These are phyloP conservation scores for Bembecia ichneumoniformis DNA, from an alignment of 2,888 invertebrate species.

Conservation along the genomic window DNA sequence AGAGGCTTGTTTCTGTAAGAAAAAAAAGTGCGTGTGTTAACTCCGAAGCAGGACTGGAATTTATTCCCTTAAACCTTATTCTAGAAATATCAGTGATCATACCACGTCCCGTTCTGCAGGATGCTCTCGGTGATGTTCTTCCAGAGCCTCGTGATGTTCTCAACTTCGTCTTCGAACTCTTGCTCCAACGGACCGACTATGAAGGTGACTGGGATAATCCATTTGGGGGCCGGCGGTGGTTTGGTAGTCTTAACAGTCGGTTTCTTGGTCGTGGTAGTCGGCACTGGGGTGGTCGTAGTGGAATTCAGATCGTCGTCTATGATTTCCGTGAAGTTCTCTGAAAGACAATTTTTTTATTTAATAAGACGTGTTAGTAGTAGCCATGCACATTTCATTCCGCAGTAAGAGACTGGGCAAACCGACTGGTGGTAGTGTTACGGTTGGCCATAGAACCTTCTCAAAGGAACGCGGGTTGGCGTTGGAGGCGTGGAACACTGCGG, in stretches of 20 bases:
- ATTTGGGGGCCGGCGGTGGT: slow-evolving; percentile 61
- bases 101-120: slow-evolving; percentile 51
- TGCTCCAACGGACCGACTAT: slow-evolving; percentile 75
- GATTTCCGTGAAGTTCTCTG: slow-evolving; percentile 66
- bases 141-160: slow-evolving; percentile 38
- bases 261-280: slow-evolving; percentile 33
- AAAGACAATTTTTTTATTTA: background rate
- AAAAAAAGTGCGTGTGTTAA: no score
- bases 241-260: slow-evolving; percentile 27
- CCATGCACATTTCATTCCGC: no score
- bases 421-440: no score
- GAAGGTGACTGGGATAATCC: slow-evolving; percentile 86
- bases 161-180: slow-evolving; percentile 52
- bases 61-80: background rate
- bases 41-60: no score
- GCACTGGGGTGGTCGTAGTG: slow-evolving; percentile 34
- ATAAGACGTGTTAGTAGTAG: no score
- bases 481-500: no score
- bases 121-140: slow-evolving; percentile 38
- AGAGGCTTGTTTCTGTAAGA: background rate
- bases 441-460: no score
- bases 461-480: no score
- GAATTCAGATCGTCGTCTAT: slow-evolving; percentile 47
- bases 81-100: slow-evolving; percentile 14
- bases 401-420: no score